Percentiles rank a stretch among this genome's conserved stretches.
These are phyloP conservation scores for Cebuella pygmaea DNA, from an alignment of 2,797 vertebrate genomes.

Conservation along the genomic window DNA sequence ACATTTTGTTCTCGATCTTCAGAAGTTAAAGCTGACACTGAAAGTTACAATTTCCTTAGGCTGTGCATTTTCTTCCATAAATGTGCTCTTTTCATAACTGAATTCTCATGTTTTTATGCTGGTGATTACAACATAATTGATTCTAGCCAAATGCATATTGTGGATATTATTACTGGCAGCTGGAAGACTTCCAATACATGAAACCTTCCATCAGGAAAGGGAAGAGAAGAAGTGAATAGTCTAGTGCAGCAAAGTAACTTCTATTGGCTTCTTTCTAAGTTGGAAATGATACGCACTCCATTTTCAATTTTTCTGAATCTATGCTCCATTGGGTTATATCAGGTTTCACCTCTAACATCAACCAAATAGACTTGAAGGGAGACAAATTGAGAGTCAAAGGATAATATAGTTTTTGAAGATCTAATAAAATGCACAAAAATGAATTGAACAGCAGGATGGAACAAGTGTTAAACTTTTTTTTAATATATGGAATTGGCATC, in stretches of 20 bases:
- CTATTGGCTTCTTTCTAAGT: constrained; percentile 68
- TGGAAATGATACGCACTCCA: constrained; percentile 53
- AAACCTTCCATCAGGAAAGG: constrained; percentile 55
- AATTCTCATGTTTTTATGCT: constrained; percentile 63
- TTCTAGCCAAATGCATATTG: constrained; percentile 54
- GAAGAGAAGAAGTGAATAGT: constrained; percentile 25
- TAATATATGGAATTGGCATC: constrained; percentile 40
- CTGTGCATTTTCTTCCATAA: constrained; percentile 50
- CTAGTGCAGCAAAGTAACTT: constrained; percentile 45
- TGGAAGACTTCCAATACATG: constrained; percentile 36
- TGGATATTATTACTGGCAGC: constrained; percentile 57
- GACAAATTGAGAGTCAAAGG: constrained; percentile 80
- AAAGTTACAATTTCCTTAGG: constrained; percentile 47
- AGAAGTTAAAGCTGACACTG: constrained; percentile 57
- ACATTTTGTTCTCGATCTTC: constrained; percentile 52
- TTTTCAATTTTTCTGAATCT: constrained; percentile 74
- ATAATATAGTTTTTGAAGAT: constrained; percentile 73
- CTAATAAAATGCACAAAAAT: constrained; percentile 61
- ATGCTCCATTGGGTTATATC: constrained; percentile 71
- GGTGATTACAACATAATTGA: constrained; percentile 64
- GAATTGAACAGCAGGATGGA: constrained; percentile 57
- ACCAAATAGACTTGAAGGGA: constrained; percentile 71
- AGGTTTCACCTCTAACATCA: constrained; percentile 78
- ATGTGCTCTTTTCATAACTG: constrained; percentile 53
- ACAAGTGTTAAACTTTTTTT: constrained; percentile 55